A percentile compares a stretch with the other conserved stretches of the same genome.
These are phyloP conservation scores for Actinernus sp. DNA, from an alignment of 92 coral and sea anemone species.

Conservation along the genomic window DNA sequence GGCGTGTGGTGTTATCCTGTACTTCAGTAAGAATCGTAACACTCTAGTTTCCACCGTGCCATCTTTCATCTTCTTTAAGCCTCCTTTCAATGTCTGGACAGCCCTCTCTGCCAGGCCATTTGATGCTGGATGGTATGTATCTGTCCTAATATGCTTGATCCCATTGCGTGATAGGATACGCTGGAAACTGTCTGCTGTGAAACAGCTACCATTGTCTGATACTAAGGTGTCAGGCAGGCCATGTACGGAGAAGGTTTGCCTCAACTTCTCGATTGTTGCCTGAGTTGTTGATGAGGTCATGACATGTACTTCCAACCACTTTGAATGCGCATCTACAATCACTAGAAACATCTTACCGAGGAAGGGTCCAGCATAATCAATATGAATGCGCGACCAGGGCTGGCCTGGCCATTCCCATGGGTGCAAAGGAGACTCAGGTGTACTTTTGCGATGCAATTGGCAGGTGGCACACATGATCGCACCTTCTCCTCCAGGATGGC, in stretches of 20 bases:
- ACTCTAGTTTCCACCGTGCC: constrained; percentile 48
- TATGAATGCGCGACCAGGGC: constrained; percentile 36
- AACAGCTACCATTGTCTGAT: too few species aligned
- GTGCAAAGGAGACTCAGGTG: constrained; percentile 18
- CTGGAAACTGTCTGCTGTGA: too few species aligned
- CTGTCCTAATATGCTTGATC: constrained; percentile 40
- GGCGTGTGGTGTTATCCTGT: constrained; percentile 40
- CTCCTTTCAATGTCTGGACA: constrained; percentile 44
- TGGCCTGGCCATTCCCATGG: constrained; percentile 24
- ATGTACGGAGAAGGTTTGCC: constrained; percentile 50
- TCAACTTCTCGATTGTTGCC: constrained; percentile 56
- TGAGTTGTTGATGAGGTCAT: constrained; percentile 3
- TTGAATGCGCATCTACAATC: constrained; percentile 31
- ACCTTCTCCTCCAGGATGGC: too few species aligned
- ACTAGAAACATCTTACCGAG: constrained; percentile 19
- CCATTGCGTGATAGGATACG: constrained; percentile 45
- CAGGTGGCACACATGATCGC: too few species aligned
- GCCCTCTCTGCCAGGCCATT: constrained; percentile 67
- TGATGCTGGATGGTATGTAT: constrained; percentile 59
- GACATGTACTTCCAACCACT: constrained; percentile 29
- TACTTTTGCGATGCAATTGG: too few species aligned
- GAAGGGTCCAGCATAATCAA: constrained; percentile 49
- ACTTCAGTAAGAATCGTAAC: constrained; percentile 46
- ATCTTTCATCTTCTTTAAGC: constrained; percentile 49
- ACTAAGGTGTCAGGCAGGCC: constrained; percentile 40